These are phyloP conservation scores for Ganaspis sp. DNA, from an alignment of 1,140 invertebrate species.

Conservation along the genomic window DNA sequence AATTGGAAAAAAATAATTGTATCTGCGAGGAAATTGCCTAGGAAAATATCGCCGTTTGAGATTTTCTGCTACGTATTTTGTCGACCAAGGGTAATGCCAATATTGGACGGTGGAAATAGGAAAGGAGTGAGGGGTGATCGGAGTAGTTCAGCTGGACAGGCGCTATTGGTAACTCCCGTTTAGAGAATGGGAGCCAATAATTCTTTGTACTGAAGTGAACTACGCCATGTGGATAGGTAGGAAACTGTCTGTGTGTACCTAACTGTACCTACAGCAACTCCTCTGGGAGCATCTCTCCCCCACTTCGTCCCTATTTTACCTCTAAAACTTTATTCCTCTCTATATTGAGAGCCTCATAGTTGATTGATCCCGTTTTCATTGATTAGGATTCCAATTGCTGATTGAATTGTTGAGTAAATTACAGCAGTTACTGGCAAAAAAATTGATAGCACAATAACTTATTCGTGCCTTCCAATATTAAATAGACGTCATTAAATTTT, in stretches of 20 bases:
- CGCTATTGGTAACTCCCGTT: slow-evolving; percentile 47
- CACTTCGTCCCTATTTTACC: slow-evolving; percentile 35
- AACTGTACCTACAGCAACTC: slow-evolving; percentile 53
- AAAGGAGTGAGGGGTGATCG: slow-evolving; percentile 49
- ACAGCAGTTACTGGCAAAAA: too few species aligned
- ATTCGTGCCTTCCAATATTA: too few species aligned
- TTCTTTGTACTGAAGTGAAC: slow-evolving; percentile 55
- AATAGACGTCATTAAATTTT: too few species aligned
- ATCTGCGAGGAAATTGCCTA: background rate
- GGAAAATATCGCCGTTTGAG: slow-evolving; percentile 9
- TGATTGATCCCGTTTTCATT: slow-evolving; percentile 63
- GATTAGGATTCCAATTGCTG: slow-evolving; percentile 71
- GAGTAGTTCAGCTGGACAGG: slow-evolving; percentile 47
- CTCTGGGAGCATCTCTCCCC: slow-evolving; percentile 45
- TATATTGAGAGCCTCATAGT: slow-evolving; percentile 54
- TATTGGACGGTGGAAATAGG: background rate
- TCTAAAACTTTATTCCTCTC: slow-evolving; percentile 38
- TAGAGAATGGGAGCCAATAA: slow-evolving; percentile 57
- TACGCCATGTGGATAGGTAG: slow-evolving; percentile 50
- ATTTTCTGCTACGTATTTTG: slow-evolving; percentile 22
- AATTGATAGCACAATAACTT: too few species aligned
- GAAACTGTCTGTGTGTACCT: slow-evolving; percentile 30
- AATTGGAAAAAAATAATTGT: background rate
- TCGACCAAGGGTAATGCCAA: background rate
- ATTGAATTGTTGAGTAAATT: slow-evolving; percentile 50